Percentiles rank a stretch among this genome's conserved stretches.
These are phyloP conservation scores for Catostomus latipinnis DNA, from an alignment of 2,797 vertebrate genomes.

Conservation along the genomic window DNA sequence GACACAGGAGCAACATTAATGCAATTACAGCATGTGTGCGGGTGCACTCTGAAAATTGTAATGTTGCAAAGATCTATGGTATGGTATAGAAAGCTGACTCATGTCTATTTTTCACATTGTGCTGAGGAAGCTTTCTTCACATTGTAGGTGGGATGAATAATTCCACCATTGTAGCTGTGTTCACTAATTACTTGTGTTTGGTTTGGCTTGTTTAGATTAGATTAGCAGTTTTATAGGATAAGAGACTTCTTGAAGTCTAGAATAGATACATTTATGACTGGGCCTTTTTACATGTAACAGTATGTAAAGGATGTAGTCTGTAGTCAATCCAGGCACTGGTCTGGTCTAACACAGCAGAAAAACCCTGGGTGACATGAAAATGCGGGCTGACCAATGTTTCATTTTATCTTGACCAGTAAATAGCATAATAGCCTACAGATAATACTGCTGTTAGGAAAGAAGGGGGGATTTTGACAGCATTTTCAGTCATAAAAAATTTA, in stretches of 20 bases:
- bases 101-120: slow-evolving; percentile 34
- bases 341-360: neutral
- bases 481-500: slow-evolving; percentile 8
- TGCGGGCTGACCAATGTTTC: slow-evolving; percentile 47
- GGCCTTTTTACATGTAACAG: neutral
- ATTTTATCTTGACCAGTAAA: slow-evolving; percentile 13
- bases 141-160: slow-evolving; percentile 32
- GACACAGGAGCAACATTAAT: slow-evolving; percentile 63
- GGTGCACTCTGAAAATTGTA: neutral
- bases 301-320: neutral
- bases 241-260: slow-evolving; percentile 6
- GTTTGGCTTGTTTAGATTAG: slow-evolving; percentile 30
- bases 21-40: neutral
- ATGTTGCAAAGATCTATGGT: neutral
- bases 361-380: slow-evolving; percentile 48
- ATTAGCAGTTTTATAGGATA: neutral
- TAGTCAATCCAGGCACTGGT: slow-evolving; percentile 3
- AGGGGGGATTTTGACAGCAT: slow-evolving; percentile 18
- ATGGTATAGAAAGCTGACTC: slow-evolving; percentile 29
- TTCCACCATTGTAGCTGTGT: slow-evolving; percentile 5
- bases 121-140: slow-evolving; percentile 38
- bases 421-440: neutral
- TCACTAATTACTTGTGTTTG: slow-evolving; percentile 32
- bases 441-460: neutral
- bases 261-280: neutral